Conservation (phyloP, 1,140 invertebrate genomes). For the Drosophila rhopaloa region DNA sequence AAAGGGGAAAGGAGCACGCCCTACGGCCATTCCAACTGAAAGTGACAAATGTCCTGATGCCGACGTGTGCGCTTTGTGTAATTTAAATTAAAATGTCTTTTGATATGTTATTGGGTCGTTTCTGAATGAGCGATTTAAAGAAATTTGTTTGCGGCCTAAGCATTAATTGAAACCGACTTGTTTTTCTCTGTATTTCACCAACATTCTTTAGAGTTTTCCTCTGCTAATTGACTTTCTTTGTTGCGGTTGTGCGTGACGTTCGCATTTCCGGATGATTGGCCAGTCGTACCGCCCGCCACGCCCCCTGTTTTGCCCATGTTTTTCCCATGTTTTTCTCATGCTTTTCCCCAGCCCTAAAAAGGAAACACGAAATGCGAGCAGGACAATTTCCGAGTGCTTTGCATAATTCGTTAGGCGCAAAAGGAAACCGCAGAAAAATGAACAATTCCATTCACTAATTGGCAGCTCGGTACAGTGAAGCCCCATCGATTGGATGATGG, state of each 20-base stretch:
- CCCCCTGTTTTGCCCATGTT: conserved; percentile 5
- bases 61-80: conserved; percentile 24
- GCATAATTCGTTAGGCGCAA: conserved; percentile 44
- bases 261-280: conserved; percentile 59
- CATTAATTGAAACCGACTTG: conserved; percentile 26
- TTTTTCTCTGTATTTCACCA: conserved; percentile 8
- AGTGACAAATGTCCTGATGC: conserved; percentile 37
- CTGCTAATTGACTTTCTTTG: conserved; percentile 66
- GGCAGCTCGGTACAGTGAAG: conserved; percentile 43
- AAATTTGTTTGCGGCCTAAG: background rate
- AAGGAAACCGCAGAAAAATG: conserved; percentile 53
- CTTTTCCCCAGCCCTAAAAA: conserved; percentile 20
- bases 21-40: conserved; percentile 19
- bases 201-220: conserved; percentile 19
- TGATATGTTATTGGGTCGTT: conserved; percentile 15
- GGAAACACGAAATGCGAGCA: conserved; percentile 47
- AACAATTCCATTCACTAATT: conserved; percentile 53
- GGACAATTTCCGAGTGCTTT: conserved; percentile 50
- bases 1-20: conserved; percentile 7
- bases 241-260: conserved; percentile 59
- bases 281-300: background rate
- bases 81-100: conserved; percentile 61
- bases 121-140: background rate
- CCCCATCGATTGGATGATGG: background rate
- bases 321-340: conserved; percentile 34